A percentile compares a stretch with the other conserved stretches of the same genome.
Conservation (phyloP, 2,113 vertebrate species). For the Vombatus ursinus region DNA sequence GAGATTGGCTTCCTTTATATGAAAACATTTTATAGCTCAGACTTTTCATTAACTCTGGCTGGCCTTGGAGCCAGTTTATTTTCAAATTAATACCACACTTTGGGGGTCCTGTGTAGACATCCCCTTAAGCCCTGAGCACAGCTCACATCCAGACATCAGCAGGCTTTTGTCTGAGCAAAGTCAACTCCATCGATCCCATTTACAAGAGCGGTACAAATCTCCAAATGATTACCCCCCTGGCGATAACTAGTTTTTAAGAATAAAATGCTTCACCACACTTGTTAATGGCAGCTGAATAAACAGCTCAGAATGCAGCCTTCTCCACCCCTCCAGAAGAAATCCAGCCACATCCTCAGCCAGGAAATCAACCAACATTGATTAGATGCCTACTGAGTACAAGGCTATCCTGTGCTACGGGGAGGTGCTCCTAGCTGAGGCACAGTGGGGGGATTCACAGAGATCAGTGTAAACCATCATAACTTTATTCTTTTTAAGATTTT, state of each 20-base stretch:
- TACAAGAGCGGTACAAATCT: conserved; percentile 72
- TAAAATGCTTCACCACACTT: conserved; percentile 78
- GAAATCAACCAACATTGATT: conserved; percentile 45
- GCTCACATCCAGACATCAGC: conserved; percentile 41
- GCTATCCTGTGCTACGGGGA: not conserved
- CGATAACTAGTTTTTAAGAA: conserved; percentile 80
- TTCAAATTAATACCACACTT: conserved; percentile 67
- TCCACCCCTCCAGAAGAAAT: conserved; percentile 27
- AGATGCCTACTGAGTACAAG: not conserved
- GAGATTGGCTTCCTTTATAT: conserved; percentile 9
- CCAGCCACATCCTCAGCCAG: not conserved
- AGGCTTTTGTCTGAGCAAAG: conserved; percentile 73
- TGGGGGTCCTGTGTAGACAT: conserved; percentile 34
- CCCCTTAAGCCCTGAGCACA: conserved; percentile 58
- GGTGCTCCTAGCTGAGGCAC: not conserved
- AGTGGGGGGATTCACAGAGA: not conserved
- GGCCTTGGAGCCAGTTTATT: conserved; percentile 69
- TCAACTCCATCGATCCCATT: conserved; percentile 81
- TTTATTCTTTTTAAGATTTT: not conserved
- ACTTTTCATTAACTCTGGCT: conserved; percentile 60
- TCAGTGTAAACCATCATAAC: not conserved
- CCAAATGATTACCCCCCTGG: conserved; percentile 77
- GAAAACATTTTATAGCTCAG: conserved; percentile 50
- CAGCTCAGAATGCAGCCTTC: conserved; percentile 50
- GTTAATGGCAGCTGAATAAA: conserved; percentile 75